phyloP scores from a whole-genome alignment of 2,113 vertebrate genomes.

The Limanda limanda region DNA sequence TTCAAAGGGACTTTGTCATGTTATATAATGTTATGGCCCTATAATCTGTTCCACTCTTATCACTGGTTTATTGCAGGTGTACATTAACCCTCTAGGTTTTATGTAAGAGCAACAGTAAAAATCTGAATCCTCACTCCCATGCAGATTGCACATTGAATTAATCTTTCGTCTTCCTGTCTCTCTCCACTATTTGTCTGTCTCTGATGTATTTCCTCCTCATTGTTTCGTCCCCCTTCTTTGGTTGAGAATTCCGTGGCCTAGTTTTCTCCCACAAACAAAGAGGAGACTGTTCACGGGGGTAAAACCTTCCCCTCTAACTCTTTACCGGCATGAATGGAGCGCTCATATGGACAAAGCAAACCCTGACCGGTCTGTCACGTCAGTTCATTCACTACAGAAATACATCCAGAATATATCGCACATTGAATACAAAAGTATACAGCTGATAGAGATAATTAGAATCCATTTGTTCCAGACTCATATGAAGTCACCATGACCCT shows the following conservation, averaged over 20 bases:
- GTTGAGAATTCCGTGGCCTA: constrained; percentile 25
- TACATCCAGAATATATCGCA: too few species aligned
- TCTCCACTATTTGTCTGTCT: neutral
- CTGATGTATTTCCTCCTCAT: neutral
- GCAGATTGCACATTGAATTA: neutral
- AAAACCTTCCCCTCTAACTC: neutral
- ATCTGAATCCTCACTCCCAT: neutral
- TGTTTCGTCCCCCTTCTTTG: neutral
- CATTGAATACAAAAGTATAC: too few species aligned
- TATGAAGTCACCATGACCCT: too few species aligned
- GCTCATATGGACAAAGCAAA: constrained; percentile 6
- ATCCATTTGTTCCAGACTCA: too few species aligned
- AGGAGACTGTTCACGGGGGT: constrained; percentile 16
- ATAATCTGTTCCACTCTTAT: neutral
- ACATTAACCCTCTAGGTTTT: constrained; percentile 7
- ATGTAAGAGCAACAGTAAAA: neutral
- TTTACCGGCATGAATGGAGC: constrained; percentile 3
- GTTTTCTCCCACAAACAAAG: constrained; percentile 48
- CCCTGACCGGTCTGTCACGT: neutral
- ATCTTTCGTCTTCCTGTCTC: neutral
- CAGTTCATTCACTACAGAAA: neutral
- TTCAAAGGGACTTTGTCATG: constrained; percentile 28
- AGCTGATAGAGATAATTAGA: too few species aligned
- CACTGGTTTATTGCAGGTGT: neutral
- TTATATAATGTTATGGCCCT: constrained; percentile 18